phyloP scores from a whole-genome alignment of 2,797 vertebrate genomes.

The Helostoma temminkii region DNA sequence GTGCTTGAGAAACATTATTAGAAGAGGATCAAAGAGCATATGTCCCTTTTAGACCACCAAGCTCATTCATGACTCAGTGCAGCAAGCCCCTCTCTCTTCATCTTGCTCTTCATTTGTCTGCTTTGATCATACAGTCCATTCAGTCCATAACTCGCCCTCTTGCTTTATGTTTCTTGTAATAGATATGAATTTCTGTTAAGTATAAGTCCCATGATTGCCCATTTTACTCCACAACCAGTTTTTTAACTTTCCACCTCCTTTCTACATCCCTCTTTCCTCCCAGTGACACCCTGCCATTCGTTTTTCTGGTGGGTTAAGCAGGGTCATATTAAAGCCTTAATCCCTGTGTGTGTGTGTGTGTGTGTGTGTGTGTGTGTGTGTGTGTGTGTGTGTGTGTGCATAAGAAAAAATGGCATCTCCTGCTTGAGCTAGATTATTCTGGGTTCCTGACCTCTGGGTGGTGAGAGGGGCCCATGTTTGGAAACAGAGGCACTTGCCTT shows the following conservation, averaged over 20 bases:
- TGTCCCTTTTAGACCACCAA: slow-evolving; percentile 49
- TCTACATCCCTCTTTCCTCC: slow-evolving; percentile 41
- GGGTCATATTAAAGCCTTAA: slow-evolving; percentile 82
- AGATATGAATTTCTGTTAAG: slow-evolving; percentile 12
- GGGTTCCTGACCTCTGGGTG: slow-evolving; percentile 82
- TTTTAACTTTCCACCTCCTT: slow-evolving; percentile 47
- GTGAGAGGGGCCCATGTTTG: slow-evolving; percentile 82
- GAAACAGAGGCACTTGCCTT: slow-evolving; percentile 83
- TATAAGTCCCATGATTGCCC: slow-evolving; percentile 42
- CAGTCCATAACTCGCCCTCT: slow-evolving; percentile 30
- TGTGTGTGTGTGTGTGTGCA: slow-evolving; percentile 21
- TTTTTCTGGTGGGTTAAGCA: slow-evolving; percentile 78
- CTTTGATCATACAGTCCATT: slow-evolving; percentile 66
- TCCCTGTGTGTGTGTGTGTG: slow-evolving; percentile 59
- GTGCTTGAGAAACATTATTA: slow-evolving; percentile 50
- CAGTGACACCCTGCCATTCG: slow-evolving; percentile 50
- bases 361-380: slow-evolving; percentile 27
- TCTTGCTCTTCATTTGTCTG: slow-evolving; percentile 48
- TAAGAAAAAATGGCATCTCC: slow-evolving; percentile 58
- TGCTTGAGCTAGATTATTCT: slow-evolving; percentile 82
- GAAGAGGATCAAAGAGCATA: slow-evolving; percentile 59
- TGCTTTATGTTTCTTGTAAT: slow-evolving; percentile 33
- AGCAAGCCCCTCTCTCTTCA: slow-evolving; percentile 40
- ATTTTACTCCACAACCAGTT: slow-evolving; percentile 27
- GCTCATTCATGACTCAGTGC: slow-evolving; percentile 47